Base-by-base conservation (phyloP, 1,140 invertebrate genomes). In the Trichonephila inaurata region DNA sequence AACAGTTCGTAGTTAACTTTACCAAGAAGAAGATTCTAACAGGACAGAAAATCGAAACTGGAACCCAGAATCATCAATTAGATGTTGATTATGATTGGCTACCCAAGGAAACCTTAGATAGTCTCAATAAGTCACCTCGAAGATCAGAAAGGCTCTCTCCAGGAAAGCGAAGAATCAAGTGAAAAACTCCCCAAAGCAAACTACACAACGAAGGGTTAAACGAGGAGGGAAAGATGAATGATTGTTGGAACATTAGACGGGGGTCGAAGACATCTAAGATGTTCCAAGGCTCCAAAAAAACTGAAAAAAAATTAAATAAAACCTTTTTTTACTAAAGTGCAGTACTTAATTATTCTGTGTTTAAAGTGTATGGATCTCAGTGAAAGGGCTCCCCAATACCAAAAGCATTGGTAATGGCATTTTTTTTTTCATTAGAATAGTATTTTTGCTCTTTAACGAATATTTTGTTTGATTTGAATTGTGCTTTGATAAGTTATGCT, bases 21-120 rank as follows among this genome's bases (percentile, higher is more conserved):
- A 98, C 97, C 51, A 95, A 95, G 86, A 95, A 93, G 85, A 93
- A 89, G 19, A 93, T 88, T 5, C 62, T 69, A 24, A 89, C 92
- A 12, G 60, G 62, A 5, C 95, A 97, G 96, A 95, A 96, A 96
- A 92, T 93, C 94, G 96, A 94, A 96, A 96, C 83, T 95, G 98
- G 98, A 95, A 98, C 98, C 66, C 97, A 95, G 51, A 96, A 96
- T 95, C 85, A 88, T 28, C 96, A 98, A 95, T 98, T 98, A 96
- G 98, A 97, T 95, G 96, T 99, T 60, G 99, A 99, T 96, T 99
- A 99, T 95, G 99, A 99, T 94, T 99, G 99, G 99, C 96, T 99
- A 95, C 99, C 99, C 91, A 97, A 98, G 95, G 98, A 99, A 96
- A 98, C 98, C 95, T 97, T 99, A 44, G 95, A 95, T 88, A 94